Conservation (phyloP, 2,888 invertebrate genomes). For the Synergus laeviventris region DNA sequence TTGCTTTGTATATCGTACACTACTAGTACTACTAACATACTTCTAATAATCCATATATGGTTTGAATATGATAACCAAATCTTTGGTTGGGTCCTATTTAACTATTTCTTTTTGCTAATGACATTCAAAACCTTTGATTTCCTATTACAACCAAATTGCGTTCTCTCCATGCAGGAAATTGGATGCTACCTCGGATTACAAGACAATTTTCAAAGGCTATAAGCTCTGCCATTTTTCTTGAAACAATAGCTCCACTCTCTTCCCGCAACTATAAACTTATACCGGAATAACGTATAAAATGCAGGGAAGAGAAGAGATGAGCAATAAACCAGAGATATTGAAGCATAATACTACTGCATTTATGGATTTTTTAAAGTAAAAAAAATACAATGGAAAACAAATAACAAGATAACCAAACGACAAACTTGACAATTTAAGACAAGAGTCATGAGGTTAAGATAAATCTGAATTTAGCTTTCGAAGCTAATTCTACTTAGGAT, state of each 20-base stretch:
- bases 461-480: background rate
- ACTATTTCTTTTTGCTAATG: no score
- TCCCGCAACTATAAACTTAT: conserved; percentile 8
- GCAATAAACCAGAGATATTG: background rate
- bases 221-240: background rate
- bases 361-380: background rate
- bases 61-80: no score
- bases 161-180: background rate
- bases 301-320: background rate
- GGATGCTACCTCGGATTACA: background rate
- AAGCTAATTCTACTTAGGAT: background rate
- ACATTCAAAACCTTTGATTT: no score
- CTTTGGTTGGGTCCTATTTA: no score
- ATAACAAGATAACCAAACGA: background rate
- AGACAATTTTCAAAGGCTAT: background rate
- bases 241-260: conserved; percentile 26
- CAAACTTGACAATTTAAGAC: background rate
- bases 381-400: background rate
- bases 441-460: background rate
- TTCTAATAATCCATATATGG: no score
- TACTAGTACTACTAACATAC: no score
- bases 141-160: no score
- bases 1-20: no score
- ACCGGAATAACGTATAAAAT: background rate
- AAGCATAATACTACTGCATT: background rate